A percentile compares a stretch with the other conserved stretches of the same genome.
Evolutionary conservation across 2,797 vertebrate species (phyloP).

Genomic region (Mus spretus): DNA sequence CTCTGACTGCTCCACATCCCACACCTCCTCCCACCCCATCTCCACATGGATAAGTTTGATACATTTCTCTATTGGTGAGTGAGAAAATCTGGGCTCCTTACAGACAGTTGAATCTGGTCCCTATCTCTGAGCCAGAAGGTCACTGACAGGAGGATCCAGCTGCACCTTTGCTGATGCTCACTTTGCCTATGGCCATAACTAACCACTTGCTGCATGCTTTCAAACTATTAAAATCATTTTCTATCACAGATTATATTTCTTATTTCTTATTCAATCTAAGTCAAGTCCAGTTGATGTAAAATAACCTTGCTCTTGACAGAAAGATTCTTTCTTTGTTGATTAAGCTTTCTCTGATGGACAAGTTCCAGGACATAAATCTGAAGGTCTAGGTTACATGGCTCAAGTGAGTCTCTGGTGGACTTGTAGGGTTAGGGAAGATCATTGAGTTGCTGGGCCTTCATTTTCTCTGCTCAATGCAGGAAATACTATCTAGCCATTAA

Average conservation of each 20-base stretch:
- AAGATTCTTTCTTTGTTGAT: constrained; percentile 17
- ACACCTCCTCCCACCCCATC: no score
- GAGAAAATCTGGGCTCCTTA: background rate
- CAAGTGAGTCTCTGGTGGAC: constrained; percentile 7
- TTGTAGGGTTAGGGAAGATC: background rate
- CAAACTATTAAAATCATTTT: background rate
- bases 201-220: background rate
- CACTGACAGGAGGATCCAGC: background rate
- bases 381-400: background rate
- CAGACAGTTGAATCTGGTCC: constrained; percentile 27
- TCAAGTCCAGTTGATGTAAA: background rate
- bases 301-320: constrained; percentile 33
- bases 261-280: constrained; percentile 18
- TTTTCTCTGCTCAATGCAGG: constrained; percentile 61
- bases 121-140: background rate
- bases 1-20: no score
- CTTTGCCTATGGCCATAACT: background rate
- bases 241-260: constrained; percentile 32
- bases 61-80: background rate
- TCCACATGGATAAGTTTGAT: background rate
- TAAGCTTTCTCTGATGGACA: constrained; percentile 39
- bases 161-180: background rate
- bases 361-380: background rate
- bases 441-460: background rate
- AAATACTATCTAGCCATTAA: constrained; percentile 25